A percentile compares a stretch with the other conserved stretches of the same genome.
phyloP scores from a whole-genome alignment of 2,797 vertebrate genomes.

The Nothura maculosa region DNA sequence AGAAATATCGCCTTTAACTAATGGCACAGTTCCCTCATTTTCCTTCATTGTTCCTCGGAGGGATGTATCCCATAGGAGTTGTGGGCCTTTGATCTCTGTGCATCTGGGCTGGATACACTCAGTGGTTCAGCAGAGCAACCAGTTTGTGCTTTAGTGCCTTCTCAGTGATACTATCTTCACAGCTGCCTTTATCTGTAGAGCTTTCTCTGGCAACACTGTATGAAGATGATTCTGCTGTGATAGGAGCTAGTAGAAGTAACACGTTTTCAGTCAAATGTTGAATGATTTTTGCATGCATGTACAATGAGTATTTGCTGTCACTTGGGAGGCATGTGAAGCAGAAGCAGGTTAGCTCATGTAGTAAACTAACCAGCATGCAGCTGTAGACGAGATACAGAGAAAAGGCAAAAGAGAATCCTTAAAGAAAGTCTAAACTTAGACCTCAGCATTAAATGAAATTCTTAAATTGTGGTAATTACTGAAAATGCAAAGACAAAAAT shows the following conservation, averaged over 20 bases:
- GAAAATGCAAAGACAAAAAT: not conserved
- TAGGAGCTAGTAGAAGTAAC: not conserved
- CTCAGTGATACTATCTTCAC: not conserved
- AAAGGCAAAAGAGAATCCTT: not conserved
- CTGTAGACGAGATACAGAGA: not conserved
- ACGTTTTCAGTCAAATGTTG: not conserved
- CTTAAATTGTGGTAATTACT: not conserved
- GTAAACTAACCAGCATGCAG: not conserved
- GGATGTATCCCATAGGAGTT: fast-evolving
- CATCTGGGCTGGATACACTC: not conserved
- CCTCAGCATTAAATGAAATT: not conserved
- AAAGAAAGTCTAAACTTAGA: not conserved
- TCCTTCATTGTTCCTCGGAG: not conserved
- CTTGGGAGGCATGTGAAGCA: not conserved
- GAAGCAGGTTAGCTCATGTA: not conserved
- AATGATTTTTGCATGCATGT: not conserved
- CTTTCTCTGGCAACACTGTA: not conserved
- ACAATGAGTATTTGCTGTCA: not conserved
- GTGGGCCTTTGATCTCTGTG: not conserved
- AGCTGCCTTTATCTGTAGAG: not conserved
- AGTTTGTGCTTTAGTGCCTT: not conserved
- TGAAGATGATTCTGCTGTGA: not conserved
- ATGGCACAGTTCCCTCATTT: not conserved
- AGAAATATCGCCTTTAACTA: not conserved
- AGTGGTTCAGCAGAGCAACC: not conserved